Conservation (phyloP, 1,140 invertebrate species). For the Sinella curviseta region DNA sequence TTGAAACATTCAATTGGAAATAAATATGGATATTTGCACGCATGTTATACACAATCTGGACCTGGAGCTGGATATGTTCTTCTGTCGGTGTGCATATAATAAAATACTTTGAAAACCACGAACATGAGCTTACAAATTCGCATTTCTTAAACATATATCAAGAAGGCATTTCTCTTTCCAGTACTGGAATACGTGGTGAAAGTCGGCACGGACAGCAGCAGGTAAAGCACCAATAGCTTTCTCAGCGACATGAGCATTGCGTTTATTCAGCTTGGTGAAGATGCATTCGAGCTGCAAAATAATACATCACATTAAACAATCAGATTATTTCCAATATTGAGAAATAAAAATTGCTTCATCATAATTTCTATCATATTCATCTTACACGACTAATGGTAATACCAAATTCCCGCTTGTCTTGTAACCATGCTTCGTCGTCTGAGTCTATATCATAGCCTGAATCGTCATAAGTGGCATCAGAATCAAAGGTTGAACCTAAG, state of each 20-base stretch:
- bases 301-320: neutral
- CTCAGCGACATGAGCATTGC: neutral
- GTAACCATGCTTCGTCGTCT: neutral
- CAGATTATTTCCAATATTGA: neutral
- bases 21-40: too few species aligned
- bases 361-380: neutral
- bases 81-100: too few species aligned
- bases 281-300: constrained; percentile 2
- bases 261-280: neutral
- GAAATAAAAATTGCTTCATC: neutral
- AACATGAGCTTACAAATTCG: neutral
- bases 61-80: too few species aligned
- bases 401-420: neutral
- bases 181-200: neutral
- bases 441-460: neutral
- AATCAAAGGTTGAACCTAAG: neutral
- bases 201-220: neutral
- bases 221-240: neutral
- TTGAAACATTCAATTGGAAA: too few species aligned
- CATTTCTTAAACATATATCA: neutral
- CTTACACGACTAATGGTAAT: neutral
- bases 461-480: neutral
- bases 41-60: too few species aligned
- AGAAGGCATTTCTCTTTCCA: constrained; percentile 16
- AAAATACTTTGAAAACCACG: too few species aligned